Evolutionary conservation across 2,797 vertebrate species (phyloP), one percentile per base, ranked within the genome.

Genomic region (Anisognathus igniventris): DNA sequence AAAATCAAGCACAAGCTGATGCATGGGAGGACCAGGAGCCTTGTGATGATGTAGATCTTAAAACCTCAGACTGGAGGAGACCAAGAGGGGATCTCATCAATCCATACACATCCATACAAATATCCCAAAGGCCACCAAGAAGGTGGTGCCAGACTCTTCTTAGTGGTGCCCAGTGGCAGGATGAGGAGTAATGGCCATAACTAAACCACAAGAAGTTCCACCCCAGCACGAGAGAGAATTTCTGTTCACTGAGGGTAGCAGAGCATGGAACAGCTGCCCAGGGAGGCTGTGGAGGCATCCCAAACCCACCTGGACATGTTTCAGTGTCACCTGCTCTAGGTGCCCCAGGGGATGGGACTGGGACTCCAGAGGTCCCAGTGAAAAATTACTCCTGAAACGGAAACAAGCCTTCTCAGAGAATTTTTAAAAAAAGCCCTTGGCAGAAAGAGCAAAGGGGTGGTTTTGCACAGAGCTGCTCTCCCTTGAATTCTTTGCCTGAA

Each of bases 361-460:
- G 30, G 31, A 64, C 30, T 64, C 37, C 44, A 57, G 28, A 76
- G 37, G 24, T 31, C 17, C 14, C 50, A 30, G 50, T 90, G 37
- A 62, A 68, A 86, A 85, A 28, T 22, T 25, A 50, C 45, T 45
- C 71, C 2, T 5, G 57, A 56, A 19, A 87, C 54, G 27, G 61
- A 47, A 28, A 77, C 17, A 74, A 19, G 9, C 3, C 18, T 33
- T 33, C 54, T 37, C 22, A 4, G 28, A 76, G 13, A 48, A 24
- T 47, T 4, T 6, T 31, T 40, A 5, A 15, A 42, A 57, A 61
- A 15, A 9, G 5, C 31, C 33, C 30, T 4, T 0, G 12, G 14
- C 19, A 56, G 13, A 47, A 47, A 58, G 30, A 62, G 12, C 17
- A 30, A 28, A 54, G 24, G 13, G 44, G 7, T 31, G 45, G 11